Percentiles rank a stretch among this genome's conserved stretches.
These are phyloP conservation scores for Dastarcus helophoroides DNA, from an alignment of 2,888 invertebrate species.

Conservation along the genomic window DNA sequence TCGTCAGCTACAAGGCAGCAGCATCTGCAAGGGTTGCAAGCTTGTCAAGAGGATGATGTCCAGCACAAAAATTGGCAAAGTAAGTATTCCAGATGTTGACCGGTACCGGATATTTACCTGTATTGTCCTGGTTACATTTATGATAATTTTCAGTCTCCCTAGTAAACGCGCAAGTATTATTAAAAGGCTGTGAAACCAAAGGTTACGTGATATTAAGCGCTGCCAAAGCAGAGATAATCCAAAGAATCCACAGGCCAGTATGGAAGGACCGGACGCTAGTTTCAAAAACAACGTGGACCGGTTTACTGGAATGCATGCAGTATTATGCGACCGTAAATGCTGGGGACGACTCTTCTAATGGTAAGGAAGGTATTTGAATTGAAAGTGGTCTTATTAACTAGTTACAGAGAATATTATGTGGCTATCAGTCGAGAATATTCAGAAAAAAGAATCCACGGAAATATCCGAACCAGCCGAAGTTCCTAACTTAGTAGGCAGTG, in stretches of 20 bases:
- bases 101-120: slow-evolving; percentile 2
- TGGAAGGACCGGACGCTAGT: slow-evolving; percentile 80
- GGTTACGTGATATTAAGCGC: slow-evolving; percentile 97
- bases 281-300: slow-evolving; percentile 94
- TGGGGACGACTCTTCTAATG: slow-evolving; percentile 47
- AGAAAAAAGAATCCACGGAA: slow-evolving; percentile 66
- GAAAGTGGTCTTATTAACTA: background rate
- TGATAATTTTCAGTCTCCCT: slow-evolving; percentile 55
- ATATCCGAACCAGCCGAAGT: slow-evolving; percentile 74
- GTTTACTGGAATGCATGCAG: slow-evolving; percentile 94
- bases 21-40: slow-evolving; percentile 72
- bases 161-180: slow-evolving; percentile 84
- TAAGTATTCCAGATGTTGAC: slow-evolving; percentile 29
- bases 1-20: slow-evolving; percentile 63
- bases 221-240: slow-evolving; percentile 88
- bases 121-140: slow-evolving; percentile 2
- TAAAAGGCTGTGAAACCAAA: slow-evolving; percentile 93
- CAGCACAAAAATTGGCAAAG: slow-evolving; percentile 91
- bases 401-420: slow-evolving; percentile 88
- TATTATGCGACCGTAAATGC: slow-evolving; percentile 97
- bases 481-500: slow-evolving; percentile 83
- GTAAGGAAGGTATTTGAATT: slow-evolving; percentile 14
- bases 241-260: slow-evolving; percentile 77
- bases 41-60: slow-evolving; percentile 83
- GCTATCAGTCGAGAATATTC: slow-evolving; percentile 89